phyloP scores from a whole-genome alignment of 1,140 invertebrate genomes.

The Aplysia californica region DNA sequence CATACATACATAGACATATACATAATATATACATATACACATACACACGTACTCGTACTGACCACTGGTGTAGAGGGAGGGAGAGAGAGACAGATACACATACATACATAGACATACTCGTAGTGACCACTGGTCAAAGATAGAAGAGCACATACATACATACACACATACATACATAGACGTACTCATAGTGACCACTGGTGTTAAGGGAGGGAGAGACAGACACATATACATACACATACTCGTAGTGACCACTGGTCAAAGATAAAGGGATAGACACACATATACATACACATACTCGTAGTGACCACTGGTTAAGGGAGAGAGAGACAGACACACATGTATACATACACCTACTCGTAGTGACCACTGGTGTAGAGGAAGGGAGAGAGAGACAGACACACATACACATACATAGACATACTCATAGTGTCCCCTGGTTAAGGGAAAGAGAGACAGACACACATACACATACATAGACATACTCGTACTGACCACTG shows the following conservation, averaged over 20 bases:
- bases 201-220: too few relatives aligned
- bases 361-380: too few relatives aligned
- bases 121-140: too few relatives aligned
- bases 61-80: conserved; percentile 46
- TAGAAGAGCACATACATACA: not conserved
- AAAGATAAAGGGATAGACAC: not conserved
- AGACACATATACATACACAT: conserved; percentile 65
- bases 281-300: not conserved
- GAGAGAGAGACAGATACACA: not conserved
- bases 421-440: too few relatives aligned
- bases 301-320: too few relatives aligned
- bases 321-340: not conserved
- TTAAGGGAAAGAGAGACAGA: too few relatives aligned
- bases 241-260: conserved; percentile 66
- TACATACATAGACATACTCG: not conserved
- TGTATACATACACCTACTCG: not conserved
- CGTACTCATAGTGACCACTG: too few relatives aligned
- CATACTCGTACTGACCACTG: too few relatives aligned
- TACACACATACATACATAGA: not conserved
- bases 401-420: too few relatives aligned
- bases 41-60: conserved; percentile 68
- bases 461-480: too few relatives aligned
- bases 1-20: too few relatives aligned
- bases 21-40: conserved; percentile 62
- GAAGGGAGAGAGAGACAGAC: too few relatives aligned